A percentile compares a stretch with the other conserved stretches of the same genome.
phyloP scores from a whole-genome alignment of 1,140 invertebrate species.

The Trichonephila inaurata region DNA sequence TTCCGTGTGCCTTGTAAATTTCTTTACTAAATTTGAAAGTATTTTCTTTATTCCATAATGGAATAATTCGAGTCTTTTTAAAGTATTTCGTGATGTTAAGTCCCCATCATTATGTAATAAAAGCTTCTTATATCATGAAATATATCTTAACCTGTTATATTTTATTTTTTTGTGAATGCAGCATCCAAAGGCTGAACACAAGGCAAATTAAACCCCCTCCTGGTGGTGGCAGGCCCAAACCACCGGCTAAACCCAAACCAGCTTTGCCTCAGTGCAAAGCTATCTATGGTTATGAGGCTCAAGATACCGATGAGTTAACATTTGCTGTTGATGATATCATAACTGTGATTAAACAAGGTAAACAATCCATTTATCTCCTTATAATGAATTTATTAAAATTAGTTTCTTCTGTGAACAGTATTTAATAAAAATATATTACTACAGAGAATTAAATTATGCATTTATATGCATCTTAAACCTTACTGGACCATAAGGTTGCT shows the following conservation, averaged over 20 bases:
- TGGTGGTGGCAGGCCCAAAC: constrained; percentile 80
- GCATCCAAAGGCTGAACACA: constrained; percentile 80
- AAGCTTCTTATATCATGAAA: no score
- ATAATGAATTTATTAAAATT: background rate
- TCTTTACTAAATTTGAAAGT: no score
- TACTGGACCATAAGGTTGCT: no score
- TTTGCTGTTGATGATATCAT: constrained; percentile 86
- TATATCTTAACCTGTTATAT: no score
- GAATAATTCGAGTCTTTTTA: no score
- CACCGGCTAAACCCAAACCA: constrained; percentile 81
- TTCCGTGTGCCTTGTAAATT: no score
- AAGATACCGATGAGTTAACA: constrained; percentile 86
- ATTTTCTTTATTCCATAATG: no score
- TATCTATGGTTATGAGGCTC: constrained; percentile 86
- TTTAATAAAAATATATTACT: background rate
- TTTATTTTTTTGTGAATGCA: constrained; percentile 77
- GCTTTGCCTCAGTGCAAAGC: constrained; percentile 84
- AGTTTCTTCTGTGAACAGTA: background rate
- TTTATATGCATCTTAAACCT: no score
- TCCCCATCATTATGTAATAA: no score
- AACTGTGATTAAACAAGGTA: constrained; percentile 86
- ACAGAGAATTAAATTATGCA: no score
- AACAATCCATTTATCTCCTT: constrained; percentile 61
- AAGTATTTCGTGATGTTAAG: no score
- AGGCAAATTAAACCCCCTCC: constrained; percentile 78